Evolutionary conservation across 1,140 invertebrate genomes (phyloP), one percentile per base, ranked within the genome.

Genomic region (Agrilus planipennis): DNA sequence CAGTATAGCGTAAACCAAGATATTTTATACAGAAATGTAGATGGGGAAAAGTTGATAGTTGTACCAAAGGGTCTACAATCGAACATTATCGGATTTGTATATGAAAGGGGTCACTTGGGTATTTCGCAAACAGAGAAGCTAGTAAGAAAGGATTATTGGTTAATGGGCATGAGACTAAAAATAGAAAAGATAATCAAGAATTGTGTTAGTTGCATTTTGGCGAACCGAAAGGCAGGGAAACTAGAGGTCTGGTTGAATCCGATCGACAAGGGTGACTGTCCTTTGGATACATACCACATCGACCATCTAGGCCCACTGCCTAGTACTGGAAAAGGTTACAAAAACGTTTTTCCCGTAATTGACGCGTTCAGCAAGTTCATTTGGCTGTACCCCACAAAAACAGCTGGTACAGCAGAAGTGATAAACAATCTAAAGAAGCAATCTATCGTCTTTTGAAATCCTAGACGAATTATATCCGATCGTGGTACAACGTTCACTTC

Each of bases 21-120:
- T 5, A 4, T 51, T 10, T 41, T 51, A 4, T 53, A 48, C 22
- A 27, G 46, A 12, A 46, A 53, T 15, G n/a, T 10, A 22, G 32
- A 44, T 18, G 20, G 15, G 9, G 22, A 41, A 2, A 18, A 27
- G 19, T 23, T 54, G 6, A 50, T 54, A 38, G 48, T 51, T 39
- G 52, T 51, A 3, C 48, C 50, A 0, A 2, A 41, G 27, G 10
- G 12, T 2, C 46, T 54, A 35, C 39, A 47, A 34, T 1, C 36
- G 2, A 41, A 42, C 21, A 39, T 52, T 15, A 35, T 54, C 9
- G 18, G 17, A 22, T 36, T 12, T n/a, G 32, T 44, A 41, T 50
- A 53, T 20, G 52, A 56, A 15, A 40, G 50, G 2, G 54, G 52
- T 22, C 55, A 58, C 28, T 28, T 49, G 23, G 47, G 56, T 9